A percentile compares a stretch with the other conserved stretches of the same genome.
phyloP scores from a whole-genome alignment of 2,113 vertebrate genomes.

The Apistogramma diplotaenia region DNA sequence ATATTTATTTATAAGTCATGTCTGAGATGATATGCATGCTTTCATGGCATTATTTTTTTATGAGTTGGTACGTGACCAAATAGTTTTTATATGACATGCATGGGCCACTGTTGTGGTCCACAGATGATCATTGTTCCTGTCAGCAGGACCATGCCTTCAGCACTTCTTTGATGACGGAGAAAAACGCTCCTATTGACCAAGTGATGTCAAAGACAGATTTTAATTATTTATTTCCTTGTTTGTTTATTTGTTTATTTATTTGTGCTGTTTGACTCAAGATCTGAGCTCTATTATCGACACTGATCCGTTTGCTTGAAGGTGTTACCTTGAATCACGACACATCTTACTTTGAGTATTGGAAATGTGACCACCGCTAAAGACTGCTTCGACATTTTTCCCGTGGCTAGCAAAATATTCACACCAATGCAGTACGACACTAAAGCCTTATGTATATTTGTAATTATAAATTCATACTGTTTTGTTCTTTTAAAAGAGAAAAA shows the following conservation, averaged over 20 bases:
- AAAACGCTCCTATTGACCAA: constrained; percentile 64
- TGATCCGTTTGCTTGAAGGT: constrained; percentile 31
- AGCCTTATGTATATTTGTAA: constrained; percentile 69
- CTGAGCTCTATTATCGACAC: constrained; percentile 65
- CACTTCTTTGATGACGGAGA: constrained; percentile 63
- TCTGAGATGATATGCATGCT: constrained; percentile 74
- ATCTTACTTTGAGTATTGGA: constrained; percentile 4
- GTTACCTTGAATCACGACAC: constrained; percentile 24
- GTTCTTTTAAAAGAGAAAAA: constrained; percentile 5
- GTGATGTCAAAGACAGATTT: constrained; percentile 72
- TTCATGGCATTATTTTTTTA: constrained; percentile 80
- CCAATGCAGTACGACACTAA: constrained; percentile 55
- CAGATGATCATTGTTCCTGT: constrained; percentile 69
- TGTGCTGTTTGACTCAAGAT: constrained; percentile 63
- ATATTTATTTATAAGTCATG: constrained; percentile 74
- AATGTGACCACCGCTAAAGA: constrained; percentile 30
- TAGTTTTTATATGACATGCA: constrained; percentile 76
- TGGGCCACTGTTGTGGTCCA: constrained; percentile 63
- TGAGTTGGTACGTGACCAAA: constrained; percentile 79
- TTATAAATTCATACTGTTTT: constrained; percentile 30
- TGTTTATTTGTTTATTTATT: constrained; percentile 55
- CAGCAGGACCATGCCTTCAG: constrained; percentile 68
- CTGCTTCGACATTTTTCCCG: constrained; percentile 23
- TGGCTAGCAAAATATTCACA: constrained; percentile 37
- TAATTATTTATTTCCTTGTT: constrained; percentile 53